Evolutionary conservation across 2,888 invertebrate species (phyloP), one percentile per base, ranked within the genome.

Genomic region (Volucella inanis): DNA sequence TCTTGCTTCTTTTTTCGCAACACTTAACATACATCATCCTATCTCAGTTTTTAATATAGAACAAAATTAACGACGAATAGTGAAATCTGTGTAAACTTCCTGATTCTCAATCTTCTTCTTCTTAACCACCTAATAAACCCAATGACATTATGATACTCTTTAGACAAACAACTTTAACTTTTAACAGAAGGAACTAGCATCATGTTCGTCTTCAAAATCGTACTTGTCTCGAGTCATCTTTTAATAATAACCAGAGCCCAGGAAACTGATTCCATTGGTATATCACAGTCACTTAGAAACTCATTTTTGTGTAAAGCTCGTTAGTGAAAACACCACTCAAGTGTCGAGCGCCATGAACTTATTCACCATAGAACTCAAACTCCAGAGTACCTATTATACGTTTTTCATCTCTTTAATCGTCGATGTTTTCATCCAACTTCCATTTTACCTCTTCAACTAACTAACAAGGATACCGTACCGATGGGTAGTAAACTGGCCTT

Each of bases 361-460:
- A 77, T 81, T 81, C 67, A 68, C 72, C 76, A 55, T 81, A 80
- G 85, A 85, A 76, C 71, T 72, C 71, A 61, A 85, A 76, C 76
- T 77, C 72, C 80, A 85, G 81, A 85, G 71, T 6, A 31, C 31
- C 31, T 31, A 31, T 31, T 6, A 31, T 77, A 81, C 85, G 77
- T 85, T 85, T 85, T 68, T 85, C 81, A 85, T 85, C 76, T 76
- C 85, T 71, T 81, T 85, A 81, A 85, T 85, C 76, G 85, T 77
- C 85, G 76, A 77, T 77, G 81, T 77, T 81, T 85, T 81, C 62
- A 71, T 45, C 71, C 62, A 61, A 71, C 39, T 68, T 78, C 64
- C 41, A 6, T 2, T 31, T 31, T 50, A 80, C 80, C 67, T 71
- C 84, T 85, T 85, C 62, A 77, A 77, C 67, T 55, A 38, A 71